Evolutionary conservation across 2,888 invertebrate species (phyloP).

Genomic region (Dione vanillae): DNA sequence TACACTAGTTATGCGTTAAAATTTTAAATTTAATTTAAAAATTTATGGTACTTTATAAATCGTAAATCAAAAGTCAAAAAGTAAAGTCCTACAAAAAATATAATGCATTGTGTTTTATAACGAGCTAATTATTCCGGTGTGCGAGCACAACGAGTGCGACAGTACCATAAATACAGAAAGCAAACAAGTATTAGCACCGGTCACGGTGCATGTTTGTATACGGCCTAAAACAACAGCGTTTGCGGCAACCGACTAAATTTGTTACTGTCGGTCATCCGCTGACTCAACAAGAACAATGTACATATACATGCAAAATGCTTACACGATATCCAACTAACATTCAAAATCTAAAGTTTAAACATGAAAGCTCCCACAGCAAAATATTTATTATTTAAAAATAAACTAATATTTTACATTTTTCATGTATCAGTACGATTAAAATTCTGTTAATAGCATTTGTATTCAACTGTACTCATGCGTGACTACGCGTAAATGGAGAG

Average conservation of each 20-base stretch:
- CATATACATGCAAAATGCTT: conserved; percentile 50
- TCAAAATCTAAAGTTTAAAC: neutral
- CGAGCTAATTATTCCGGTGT: conserved; percentile 80
- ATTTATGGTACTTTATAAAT: neutral
- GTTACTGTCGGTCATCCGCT: conserved; percentile 77
- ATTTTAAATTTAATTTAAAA: too few species aligned
- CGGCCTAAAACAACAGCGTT: conserved; percentile 83
- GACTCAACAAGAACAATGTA: conserved; percentile 69
- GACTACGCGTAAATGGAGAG: conserved; percentile 71
- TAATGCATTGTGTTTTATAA: conserved; percentile 72
- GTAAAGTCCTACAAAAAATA: conserved; percentile 50
- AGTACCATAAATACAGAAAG: conserved; percentile 79
- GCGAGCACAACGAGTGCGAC: conserved; percentile 65
- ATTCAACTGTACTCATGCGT: conserved; percentile 66
- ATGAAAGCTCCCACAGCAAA: neutral
- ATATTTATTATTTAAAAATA: neutral
- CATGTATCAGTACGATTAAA: conserved; percentile 10
- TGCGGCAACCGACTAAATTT: conserved; percentile 77
- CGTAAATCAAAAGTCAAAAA: conserved; percentile 11
- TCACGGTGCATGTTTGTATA: conserved; percentile 80
- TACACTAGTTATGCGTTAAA: neutral
- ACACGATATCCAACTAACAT: neutral
- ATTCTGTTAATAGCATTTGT: conserved; percentile 47
- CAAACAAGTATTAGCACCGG: conserved; percentile 81
- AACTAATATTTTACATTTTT: neutral